These are phyloP conservation scores for Habropoda laboriosa DNA, from an alignment of 1,140 invertebrate species.

Conservation along the genomic window DNA sequence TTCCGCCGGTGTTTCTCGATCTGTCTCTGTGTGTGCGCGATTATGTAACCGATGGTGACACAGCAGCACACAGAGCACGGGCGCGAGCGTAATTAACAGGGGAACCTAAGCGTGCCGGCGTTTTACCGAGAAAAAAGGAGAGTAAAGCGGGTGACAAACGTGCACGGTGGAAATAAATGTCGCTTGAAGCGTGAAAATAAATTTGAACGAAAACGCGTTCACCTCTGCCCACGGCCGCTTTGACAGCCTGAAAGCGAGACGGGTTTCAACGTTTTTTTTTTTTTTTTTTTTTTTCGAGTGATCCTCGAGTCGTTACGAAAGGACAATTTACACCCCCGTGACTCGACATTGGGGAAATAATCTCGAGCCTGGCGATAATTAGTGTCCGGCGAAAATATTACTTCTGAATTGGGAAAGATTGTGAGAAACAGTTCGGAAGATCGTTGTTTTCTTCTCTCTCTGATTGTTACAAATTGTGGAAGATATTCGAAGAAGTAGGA, in stretches of 20 bases:
- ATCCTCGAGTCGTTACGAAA: background rate
- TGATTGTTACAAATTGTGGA: no score
- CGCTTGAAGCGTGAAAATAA: background rate
- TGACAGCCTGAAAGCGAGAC: background rate
- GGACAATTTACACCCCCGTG: background rate
- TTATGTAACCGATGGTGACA: background rate
- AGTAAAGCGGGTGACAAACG: background rate
- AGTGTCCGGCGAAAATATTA: no score
- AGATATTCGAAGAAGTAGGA: no score
- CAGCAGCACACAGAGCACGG: no score
- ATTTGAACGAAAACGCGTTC: background rate
- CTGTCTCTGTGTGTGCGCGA: no score
- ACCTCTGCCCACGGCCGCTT: background rate
- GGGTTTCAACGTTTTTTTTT: background rate
- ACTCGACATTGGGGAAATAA: background rate
- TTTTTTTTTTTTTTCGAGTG: no score
- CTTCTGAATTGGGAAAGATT: background rate
- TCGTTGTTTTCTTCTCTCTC: no score
- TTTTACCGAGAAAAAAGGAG: background rate
- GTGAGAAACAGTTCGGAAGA: no score
- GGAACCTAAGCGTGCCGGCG: background rate
- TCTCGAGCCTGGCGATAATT: no score
- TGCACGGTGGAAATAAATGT: background rate
- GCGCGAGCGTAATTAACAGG: conserved; percentile 1
- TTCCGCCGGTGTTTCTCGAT: background rate